A percentile compares a stretch with the other conserved stretches of the same genome.
These are phyloP conservation scores for Hylaea fasciaria DNA, from an alignment of 2,888 invertebrate species.

Conservation along the genomic window DNA sequence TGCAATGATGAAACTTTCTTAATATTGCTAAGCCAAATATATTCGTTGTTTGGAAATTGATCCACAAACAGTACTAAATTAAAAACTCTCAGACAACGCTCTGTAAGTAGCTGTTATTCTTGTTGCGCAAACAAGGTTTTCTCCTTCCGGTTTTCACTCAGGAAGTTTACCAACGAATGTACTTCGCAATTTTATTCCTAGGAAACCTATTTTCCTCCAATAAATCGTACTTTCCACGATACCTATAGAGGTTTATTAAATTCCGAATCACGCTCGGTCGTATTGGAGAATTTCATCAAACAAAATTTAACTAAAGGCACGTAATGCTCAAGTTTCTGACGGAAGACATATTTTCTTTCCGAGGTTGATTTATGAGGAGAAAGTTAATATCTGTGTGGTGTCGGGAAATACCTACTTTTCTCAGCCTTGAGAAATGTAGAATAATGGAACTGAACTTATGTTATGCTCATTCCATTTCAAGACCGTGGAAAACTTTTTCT, in stretches of 20 bases:
- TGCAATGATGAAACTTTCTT: no score
- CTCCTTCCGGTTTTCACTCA: neutral
- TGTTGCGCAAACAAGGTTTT: neutral
- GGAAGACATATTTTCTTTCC: conserved; percentile 35
- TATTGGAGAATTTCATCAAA: conserved; percentile 40
- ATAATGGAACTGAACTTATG: conserved; percentile 10
- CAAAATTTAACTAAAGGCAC: conserved; percentile 37
- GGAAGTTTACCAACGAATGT: neutral
- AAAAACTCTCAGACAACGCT: no score
- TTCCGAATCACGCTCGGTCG: conserved; percentile 35
- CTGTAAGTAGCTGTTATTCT: neutral
- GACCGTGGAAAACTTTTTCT: no score
- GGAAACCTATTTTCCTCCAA: conserved; percentile 20
- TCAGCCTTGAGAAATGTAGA: conserved; percentile 22
- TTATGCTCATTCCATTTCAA: conserved; percentile 13
- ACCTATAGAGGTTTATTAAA: conserved; percentile 41
- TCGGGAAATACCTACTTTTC: conserved; percentile 24
- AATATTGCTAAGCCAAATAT: no score
- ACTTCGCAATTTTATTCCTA: conserved; percentile 1
- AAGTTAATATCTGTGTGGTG: conserved; percentile 32
- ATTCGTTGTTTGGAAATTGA: no score
- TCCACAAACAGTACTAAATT: no score
- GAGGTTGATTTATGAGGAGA: conserved; percentile 34
- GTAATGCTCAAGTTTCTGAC: conserved; percentile 35
- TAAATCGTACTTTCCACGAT: conserved; percentile 28